These are phyloP conservation scores for Brachionus rubens DNA, from an alignment of 1,140 invertebrate genomes.

Conservation along the genomic window DNA sequence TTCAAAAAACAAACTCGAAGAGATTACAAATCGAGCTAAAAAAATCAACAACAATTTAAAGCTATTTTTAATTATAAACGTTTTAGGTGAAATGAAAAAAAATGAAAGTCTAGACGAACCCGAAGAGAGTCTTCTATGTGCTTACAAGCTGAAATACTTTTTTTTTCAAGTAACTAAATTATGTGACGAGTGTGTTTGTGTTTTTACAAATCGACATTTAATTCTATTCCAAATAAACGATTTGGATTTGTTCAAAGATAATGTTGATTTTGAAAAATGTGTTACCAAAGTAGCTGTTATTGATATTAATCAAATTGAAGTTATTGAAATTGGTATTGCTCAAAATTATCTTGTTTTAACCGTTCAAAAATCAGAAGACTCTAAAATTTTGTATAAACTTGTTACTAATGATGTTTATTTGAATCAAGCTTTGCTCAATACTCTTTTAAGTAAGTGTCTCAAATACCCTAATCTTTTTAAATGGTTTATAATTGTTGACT, in stretches of 20 bases:
- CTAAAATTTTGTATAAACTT: constrained; percentile 1
- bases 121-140: constrained; percentile 6
- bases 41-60: constrained; percentile 17
- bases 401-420: constrained; percentile 10
- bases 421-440: constrained; percentile 16
- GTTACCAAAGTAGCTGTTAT: not conserved
- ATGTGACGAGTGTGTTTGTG: not conserved
- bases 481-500: not conserved
- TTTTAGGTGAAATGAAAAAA: constrained; percentile 20
- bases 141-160: constrained; percentile 8
- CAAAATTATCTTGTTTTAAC: constrained; percentile 21
- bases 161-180: constrained; percentile 24
- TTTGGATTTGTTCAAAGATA: not conserved
- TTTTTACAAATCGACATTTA: constrained; percentile 35
- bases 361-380: not conserved
- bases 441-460: constrained; percentile 2
- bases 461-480: not conserved
- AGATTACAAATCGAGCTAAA: constrained; percentile 13
- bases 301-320: constrained; percentile 31
- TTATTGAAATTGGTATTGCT: not conserved
- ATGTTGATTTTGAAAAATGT: constrained; percentile 25
- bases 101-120: not conserved
- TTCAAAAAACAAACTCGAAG: constrained; percentile 1
- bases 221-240: constrained; percentile 14
- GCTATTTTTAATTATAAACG: not conserved